phyloP scores from a whole-genome alignment of 2,113 vertebrate genomes.

The Pica pica region DNA sequence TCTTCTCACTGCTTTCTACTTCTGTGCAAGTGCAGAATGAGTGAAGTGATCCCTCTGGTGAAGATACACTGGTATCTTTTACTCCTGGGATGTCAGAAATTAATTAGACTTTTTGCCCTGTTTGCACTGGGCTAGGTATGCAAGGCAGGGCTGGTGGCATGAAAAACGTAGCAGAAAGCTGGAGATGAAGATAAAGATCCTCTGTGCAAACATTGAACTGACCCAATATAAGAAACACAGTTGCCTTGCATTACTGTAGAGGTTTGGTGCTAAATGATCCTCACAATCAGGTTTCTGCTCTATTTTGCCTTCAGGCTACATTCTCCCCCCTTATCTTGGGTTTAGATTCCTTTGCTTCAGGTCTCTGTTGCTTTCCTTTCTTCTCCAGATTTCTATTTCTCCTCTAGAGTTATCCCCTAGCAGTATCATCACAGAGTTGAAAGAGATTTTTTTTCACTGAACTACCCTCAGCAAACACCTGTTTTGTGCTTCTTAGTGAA shows the following conservation, averaged over 20 bases:
- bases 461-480: not conserved
- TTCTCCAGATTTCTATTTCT: not conserved
- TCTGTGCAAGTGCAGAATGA: not conserved
- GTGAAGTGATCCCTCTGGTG: not conserved
- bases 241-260: not conserved
- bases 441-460: not conserved
- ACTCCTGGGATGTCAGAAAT: not conserved
- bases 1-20: not conserved
- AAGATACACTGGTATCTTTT: not conserved
- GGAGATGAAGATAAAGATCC: not conserved
- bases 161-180: not conserved
- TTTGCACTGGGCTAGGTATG: not conserved
- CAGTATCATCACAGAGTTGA: not conserved
- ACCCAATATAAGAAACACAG: not conserved
- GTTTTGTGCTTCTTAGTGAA: not conserved
- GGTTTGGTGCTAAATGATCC: not conserved
- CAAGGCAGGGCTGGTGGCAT: not conserved
- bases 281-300: not conserved
- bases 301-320: not conserved
- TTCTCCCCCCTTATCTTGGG: not conserved
- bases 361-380: not conserved
- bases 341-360: not conserved
- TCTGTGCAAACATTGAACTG: not conserved
- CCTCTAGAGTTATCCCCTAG: not conserved
- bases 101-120: not conserved